Evolutionary conservation across 2,797 vertebrate species (phyloP), one percentile per base, ranked within the genome.

Genomic region (Spondyliosoma cantharus): DNA sequence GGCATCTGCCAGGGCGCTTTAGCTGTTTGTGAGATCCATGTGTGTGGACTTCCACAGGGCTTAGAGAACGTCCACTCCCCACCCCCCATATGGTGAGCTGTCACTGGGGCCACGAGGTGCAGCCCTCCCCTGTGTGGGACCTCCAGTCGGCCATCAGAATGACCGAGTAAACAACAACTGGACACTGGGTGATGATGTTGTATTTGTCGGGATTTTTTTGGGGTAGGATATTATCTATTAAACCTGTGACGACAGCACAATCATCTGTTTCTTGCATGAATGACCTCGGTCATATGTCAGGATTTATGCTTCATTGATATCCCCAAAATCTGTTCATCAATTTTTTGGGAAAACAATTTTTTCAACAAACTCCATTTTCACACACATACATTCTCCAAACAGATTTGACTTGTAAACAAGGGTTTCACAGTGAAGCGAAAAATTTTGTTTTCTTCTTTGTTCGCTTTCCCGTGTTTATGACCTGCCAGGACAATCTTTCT

Each of bases 91-190:
- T 94, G 93, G 92, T 87, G 89, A 91, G 77, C 87, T 86, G 89
- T 90, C 84, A 89, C 80, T 74, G 87, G 82, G 82, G 80, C 49
- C 32, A 78, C 77, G 79, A 45, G 14, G 73, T 46, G 86, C 56
- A 56, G 84, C 76, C 84, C 87, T 89, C 91, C 90, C 86, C 82
- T 81, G 79, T 87, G 79, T 69, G 81, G 79, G 86, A 90, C 88
- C 87, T 88, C 87, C 82, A 90, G 82, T 83, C 80, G 74, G 86
- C 58, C 81, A 78, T 87, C 74, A 79, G 22, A 77, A 80, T 86
- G 84, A 86, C 88, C 74, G 49, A 84, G 87, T 90, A 93, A 94
- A 94, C 92, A 95, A 93, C 93, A 93, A 94, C 93, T 92, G 92
- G 91, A 93, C 85, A 76, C 48, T 54, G 46, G 72, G 53, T 65